Evolutionary conservation across 2,888 invertebrate genomes (phyloP).

Genomic region (Tinea pellionella): DNA sequence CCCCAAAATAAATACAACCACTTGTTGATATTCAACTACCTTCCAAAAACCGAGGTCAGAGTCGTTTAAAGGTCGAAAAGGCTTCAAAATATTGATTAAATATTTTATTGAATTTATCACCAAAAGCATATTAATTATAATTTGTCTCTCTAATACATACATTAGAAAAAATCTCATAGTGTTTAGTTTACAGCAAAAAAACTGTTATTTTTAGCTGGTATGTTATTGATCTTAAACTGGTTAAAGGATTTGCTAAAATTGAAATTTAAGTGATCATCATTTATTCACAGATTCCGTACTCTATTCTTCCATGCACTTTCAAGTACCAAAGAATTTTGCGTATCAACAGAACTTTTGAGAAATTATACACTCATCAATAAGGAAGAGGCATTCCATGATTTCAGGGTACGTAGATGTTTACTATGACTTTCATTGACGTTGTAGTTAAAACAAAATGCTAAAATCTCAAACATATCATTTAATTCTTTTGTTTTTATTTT

Average conservation of each 20-base stretch:
- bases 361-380: slow-evolving; percentile 78
- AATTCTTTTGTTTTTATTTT: no score
- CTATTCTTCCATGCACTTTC: slow-evolving; percentile 87
- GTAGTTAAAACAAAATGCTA: no score
- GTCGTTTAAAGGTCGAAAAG: neutral
- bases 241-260: neutral
- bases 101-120: no score
- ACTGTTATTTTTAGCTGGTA: neutral
- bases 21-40: neutral
- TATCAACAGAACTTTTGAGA: slow-evolving; percentile 77
- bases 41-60: slow-evolving; percentile 9
- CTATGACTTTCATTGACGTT: no score
- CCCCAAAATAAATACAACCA: slow-evolving; percentile 1
- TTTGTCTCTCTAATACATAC: no score
- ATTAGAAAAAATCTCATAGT: no score
- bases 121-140: no score
- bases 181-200: neutral
- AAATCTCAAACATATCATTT: no score
- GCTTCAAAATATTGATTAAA: neutral
- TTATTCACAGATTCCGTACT: slow-evolving; percentile 64
- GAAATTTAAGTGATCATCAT: no score
- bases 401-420: slow-evolving; percentile 73
- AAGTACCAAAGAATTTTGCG: slow-evolving; percentile 83
- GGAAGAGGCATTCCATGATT: slow-evolving; percentile 75
- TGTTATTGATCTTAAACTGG: neutral